Evolutionary conservation across 2,797 vertebrate species (phyloP), one percentile per base, ranked within the genome.

Genomic region (Zenarchopterus dispar): DNA sequence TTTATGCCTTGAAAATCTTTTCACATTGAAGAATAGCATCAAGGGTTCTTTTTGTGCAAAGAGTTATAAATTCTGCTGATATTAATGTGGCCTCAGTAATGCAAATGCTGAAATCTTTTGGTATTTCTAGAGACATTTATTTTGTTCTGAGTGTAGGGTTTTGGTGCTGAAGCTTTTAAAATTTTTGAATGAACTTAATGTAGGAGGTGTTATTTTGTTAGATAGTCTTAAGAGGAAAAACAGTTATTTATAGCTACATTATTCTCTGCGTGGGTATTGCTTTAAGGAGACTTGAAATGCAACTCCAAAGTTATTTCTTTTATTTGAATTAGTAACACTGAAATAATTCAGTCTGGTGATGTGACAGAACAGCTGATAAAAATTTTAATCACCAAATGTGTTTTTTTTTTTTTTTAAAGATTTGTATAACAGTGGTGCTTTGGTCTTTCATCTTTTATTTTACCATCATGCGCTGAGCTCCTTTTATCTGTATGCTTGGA

Each of bases 401-500:
- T 22, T 6, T 55, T 33, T 36, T 60, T 60, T 46, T 50, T 24
- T 63, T 46, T 55, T 18, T 18, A 13, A 1, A 18, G 21, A 41
- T 42, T 49, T 8, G 33, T 43, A 43, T 42, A 21, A 53, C 24
- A 28, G 33, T 7, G 5, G 23, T 5, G 11, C 63, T 70, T 61
- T 51, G 0, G 52, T 41, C 36, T 56, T 48, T 58, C 21, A 52
- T 52, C 18, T 74, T 51, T 44, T 13, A 53, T 53, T 70, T 48
- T n/a, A 55, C 28, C 18, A 36, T 65, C 44, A 58, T 58, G 58
- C 52, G 18, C 2, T 17, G 13, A 56, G 13, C 44, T 77, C 19
- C 45, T 61, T 79, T 64, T 26, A 62, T 56, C 43, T 33, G 22
- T 23, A 43, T 13, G 31, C 16, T 56, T 22, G 16, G 57, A 62